phyloP scores from a whole-genome alignment of 2,888 invertebrate genomes.

The Amaurobius ferox region DNA sequence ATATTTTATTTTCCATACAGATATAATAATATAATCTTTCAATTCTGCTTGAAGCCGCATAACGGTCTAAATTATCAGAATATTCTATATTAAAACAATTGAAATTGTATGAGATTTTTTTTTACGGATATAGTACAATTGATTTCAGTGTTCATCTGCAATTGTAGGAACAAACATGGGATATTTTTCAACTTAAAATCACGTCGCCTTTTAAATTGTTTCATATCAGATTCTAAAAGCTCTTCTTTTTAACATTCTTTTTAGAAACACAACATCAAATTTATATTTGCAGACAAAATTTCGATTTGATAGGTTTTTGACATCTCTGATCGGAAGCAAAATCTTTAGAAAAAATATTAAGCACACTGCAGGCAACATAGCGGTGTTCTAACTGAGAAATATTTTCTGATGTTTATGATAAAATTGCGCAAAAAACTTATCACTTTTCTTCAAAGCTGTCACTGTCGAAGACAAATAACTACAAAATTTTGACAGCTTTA shows the following conservation, averaged over 20 bases:
- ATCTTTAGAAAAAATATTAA: not conserved
- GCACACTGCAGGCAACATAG: not conserved
- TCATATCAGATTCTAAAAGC: not conserved
- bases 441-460: not conserved
- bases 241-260: not conserved
- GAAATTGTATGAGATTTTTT: too few species aligned
- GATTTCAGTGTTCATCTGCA: not conserved
- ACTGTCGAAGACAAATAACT: slow-evolving; percentile 1
- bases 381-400: not conserved
- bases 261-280: not conserved
- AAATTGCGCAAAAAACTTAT: not conserved
- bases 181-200: not conserved
- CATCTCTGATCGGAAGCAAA: slow-evolving; percentile 1
- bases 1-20: too few species aligned
- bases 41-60: too few species aligned
- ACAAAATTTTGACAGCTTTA: not conserved
- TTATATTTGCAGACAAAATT: not conserved
- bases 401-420: not conserved
- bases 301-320: slow-evolving; percentile 1
- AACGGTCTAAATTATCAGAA: too few species aligned
- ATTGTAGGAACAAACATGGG: not conserved
- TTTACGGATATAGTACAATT: too few species aligned
- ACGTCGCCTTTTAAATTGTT: not conserved
- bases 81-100: too few species aligned
- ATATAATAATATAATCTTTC: too few species aligned